A percentile compares a stretch with the other conserved stretches of the same genome.
Conservation (phyloP, 2,888 invertebrate genomes). For the Diogma glabrata region DNA sequence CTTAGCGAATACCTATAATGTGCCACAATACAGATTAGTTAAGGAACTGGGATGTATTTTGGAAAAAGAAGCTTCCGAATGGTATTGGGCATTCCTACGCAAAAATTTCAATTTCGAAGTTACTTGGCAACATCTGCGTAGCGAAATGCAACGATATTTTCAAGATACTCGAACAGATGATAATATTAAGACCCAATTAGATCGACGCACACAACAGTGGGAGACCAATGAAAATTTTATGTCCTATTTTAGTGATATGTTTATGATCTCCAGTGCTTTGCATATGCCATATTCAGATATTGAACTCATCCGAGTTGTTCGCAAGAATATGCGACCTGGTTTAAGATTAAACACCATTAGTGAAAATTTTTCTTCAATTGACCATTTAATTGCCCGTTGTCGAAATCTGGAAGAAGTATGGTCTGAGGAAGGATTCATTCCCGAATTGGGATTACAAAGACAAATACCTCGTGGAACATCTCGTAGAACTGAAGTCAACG, state of each 20-base stretch:
- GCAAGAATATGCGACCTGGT: background rate
- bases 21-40: background rate
- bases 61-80: background rate
- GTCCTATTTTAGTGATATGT: background rate
- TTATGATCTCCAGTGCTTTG: background rate
- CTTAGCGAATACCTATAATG: background rate
- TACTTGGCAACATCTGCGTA: background rate
- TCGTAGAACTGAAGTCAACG: background rate
- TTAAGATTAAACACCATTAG: background rate
- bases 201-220: background rate
- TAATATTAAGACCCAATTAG: background rate
- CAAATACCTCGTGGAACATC: background rate
- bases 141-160: background rate
- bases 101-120: background rate
- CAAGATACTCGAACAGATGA: background rate
- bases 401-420: background rate
- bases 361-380: background rate
- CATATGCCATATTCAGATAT: background rate
- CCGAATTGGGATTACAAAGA: background rate
- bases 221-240: background rate
- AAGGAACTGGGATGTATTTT: background rate
- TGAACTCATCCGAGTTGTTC: background rate
- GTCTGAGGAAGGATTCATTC: background rate
- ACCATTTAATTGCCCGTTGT: background rate
- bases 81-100: background rate